Evolutionary conservation across 1,140 invertebrate genomes (phyloP), one percentile per base, ranked within the genome.

Genomic region (Polypedilum pembai): DNA sequence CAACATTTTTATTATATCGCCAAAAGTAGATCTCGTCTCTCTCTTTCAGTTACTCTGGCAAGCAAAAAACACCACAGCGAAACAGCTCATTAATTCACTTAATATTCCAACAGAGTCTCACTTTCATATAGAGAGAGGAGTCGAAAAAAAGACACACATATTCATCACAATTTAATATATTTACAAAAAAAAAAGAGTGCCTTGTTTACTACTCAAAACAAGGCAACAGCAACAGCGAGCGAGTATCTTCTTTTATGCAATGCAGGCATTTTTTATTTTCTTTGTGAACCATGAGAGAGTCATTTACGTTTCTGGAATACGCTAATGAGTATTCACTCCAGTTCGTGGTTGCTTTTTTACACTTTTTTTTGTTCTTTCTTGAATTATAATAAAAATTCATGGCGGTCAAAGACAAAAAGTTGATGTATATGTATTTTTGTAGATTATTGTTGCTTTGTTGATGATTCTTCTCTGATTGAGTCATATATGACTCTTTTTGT

Each of bases 1-100:
- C 65, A 69, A 18, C 17, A 69, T 69, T 69, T 69, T 69, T 69
- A 69, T 69, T 69, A 21, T 69, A 69, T 69, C 65, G 65, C 65
- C 65, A 69, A 18, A 18, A 69, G 65, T 69, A 69, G 17, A 18
- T 69, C 20, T 69, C 24, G 24, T 33, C 24, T 33, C 20, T 20
- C 17, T 21, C 17, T 66, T 20, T 18, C 65, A 20, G 10, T 56
- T 56, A 56, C 45, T 15, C 10, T 56, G 2, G 45, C 45, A 15
- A 56, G 24, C 24, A 33, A 4, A 56, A n/a, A n/a, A 56, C n/a
- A n/a, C 45, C 65, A 18, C 65, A 69, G 20, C 65, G 10, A 69
- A 33, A 69, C 65, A 69, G 65, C 65, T 69, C 65, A 69, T 69
- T 69, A 69, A 69, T 69, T 69, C 20, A 21, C 17, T 69, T 69